phyloP scores from a whole-genome alignment of 92 coral and sea anemone species.

The Pocillopora grandis region DNA sequence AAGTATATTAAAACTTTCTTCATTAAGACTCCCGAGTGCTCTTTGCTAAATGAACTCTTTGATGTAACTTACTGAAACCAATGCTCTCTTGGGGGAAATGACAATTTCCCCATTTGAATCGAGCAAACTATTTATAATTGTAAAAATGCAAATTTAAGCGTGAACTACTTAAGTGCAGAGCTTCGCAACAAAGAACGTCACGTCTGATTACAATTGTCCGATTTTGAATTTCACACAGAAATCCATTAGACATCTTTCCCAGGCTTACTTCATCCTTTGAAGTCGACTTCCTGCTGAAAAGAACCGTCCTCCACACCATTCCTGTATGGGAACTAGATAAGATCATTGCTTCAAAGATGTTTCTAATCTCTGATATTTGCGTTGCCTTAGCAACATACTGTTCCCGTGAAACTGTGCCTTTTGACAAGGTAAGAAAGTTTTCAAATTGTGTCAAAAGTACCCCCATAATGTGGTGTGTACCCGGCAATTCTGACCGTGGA shows the following conservation, averaged over 20 bases:
- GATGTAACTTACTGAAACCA: too few species aligned
- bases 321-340: constrained; percentile 51
- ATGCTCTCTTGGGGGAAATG: too few species aligned
- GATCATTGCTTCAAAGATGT: constrained; percentile 17
- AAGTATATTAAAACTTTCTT: too few species aligned
- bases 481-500: too few species aligned
- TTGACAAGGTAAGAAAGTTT: background rate
- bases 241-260: constrained; percentile 27
- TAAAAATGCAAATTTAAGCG: too few species aligned
- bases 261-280: constrained; percentile 38
- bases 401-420: background rate
- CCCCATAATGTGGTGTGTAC: background rate
- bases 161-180: too few species aligned
- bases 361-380: constrained; percentile 59
- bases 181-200: too few species aligned
- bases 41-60: too few species aligned
- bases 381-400: constrained; percentile 32
- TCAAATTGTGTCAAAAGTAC: background rate
- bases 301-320: constrained; percentile 50
- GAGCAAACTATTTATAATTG: too few species aligned
- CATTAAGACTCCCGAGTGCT: too few species aligned
- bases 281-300: constrained; percentile 59
- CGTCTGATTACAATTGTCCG: too few species aligned
- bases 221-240: background rate
- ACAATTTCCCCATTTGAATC: too few species aligned